Evolutionary conservation across 1,140 invertebrate species (phyloP).

Genomic region (Zaprionus nigranus): DNA sequence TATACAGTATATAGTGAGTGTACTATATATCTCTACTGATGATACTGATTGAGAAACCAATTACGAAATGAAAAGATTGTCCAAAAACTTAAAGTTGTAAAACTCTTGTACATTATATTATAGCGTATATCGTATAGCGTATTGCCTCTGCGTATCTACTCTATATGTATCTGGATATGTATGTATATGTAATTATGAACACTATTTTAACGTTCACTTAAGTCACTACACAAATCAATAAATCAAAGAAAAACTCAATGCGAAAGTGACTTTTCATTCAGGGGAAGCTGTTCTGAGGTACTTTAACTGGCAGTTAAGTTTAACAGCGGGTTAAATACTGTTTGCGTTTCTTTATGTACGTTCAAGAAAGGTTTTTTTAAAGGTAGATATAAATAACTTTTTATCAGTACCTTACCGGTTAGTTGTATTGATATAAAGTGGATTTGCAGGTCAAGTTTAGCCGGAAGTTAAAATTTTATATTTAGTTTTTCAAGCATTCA

Average conservation of each 20-base stretch:
- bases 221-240: constrained; percentile 81
- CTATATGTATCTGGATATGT: constrained; percentile 37
- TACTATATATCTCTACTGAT: constrained; percentile 9
- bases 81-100: constrained; percentile 82
- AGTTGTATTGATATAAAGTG: too few relatives aligned
- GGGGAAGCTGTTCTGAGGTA: not conserved
- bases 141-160: constrained; percentile 18
- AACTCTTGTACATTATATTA: constrained; percentile 71
- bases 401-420: too few relatives aligned
- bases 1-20: constrained; percentile 21
- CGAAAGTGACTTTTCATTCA: not conserved
- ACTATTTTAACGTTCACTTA: constrained; percentile 80
- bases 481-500: not conserved
- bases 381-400: too few relatives aligned
- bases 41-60: constrained; percentile 46
- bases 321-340: not conserved
- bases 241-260: constrained; percentile 66
- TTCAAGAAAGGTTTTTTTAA: too few relatives aligned
- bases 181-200: constrained; percentile 78
- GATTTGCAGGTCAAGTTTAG: not conserved
- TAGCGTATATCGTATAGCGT: constrained; percentile 23
- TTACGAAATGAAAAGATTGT: constrained; percentile 81
- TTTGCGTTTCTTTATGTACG: too few relatives aligned
- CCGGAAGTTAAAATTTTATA: not conserved
- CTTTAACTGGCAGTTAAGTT: constrained; percentile 1